Base-by-base conservation (phyloP, 1,140 invertebrate species). In the Hirudo medicinalis region DNA sequence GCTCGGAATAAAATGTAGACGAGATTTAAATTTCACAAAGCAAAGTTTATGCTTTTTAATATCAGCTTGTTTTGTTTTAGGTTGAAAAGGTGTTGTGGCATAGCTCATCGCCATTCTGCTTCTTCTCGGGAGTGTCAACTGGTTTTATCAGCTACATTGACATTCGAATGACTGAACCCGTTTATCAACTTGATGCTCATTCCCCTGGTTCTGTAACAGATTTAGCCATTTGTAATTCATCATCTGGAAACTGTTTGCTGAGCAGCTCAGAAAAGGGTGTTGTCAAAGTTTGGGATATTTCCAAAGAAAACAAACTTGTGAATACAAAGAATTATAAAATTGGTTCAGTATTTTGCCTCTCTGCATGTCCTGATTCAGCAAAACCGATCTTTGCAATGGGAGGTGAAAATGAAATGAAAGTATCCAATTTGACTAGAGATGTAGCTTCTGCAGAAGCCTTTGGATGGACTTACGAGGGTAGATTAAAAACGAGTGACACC, bases 31-130 rank as follows among this genome's bases (percentile, higher is more conserved):
- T 6, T 36, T 36, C 32, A 49, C 43, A 49, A 49, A 49, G 15
- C 43, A 49, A 15, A 49, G 4, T 49, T 13, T 15, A 15, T 49
- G 43, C 3, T 49, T 49, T 2, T 36, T 8, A 49, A 49, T 49
- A 63, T 3, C 6, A 6, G 32, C 32, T 36, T 25, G 17, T 63
- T 63, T 63, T 63, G 29, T 32, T 63, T 32, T 32, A 63, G 57
- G 57, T 63, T 43, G 94, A 97, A 83, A 87, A 87, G 75, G 86
- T 93, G n/a, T 73, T 86, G 0, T 97, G 94, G 94, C 88, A 94
- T 83, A 82, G 83, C 70, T 85, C 86, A 72, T 86, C 89, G 77
- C 85, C 89, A 5, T 87, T 88, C 78, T 85, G 86, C 75, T 91
- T 88, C 78, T 86, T 88, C 78, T 90, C 89, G 79, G 84, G 86